Conservation (phyloP, 2,797 vertebrate species). For the Eospalax fontanierii region DNA sequence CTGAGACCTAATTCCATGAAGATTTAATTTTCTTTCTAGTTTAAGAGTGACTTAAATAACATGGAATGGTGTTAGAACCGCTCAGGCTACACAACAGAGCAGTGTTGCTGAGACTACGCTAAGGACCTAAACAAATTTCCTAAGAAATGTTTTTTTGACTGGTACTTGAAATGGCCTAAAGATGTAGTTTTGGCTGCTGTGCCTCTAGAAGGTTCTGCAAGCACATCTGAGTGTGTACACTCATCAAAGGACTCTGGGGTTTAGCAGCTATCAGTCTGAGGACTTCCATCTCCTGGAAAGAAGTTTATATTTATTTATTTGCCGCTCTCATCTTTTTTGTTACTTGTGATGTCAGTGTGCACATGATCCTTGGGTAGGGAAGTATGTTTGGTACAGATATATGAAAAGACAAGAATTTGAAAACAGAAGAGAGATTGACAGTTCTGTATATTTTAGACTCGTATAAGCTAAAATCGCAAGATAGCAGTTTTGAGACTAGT, state of each 20-base stretch:
- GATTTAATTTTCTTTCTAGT: neutral
- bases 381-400: neutral
- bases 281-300: neutral
- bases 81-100: neutral
- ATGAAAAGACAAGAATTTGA: neutral
- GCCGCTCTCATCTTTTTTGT: neutral
- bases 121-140: neutral
- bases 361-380: neutral
- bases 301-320: constrained; percentile 4
- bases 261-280: neutral
- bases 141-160: constrained; percentile 21
- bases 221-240: neutral
- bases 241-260: neutral
- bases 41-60: neutral
- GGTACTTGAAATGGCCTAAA: neutral
- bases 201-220: neutral
- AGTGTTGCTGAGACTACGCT: neutral
- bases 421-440: neutral
- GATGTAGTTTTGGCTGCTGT: neutral
- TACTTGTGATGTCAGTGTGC: neutral
- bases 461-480: neutral
- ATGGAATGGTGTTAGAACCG: neutral
- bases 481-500: constrained; percentile 46
- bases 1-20: constrained; percentile 69
- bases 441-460: neutral